phyloP scores from a whole-genome alignment of 2,888 invertebrate genomes.

The Eupeodes luniger region DNA sequence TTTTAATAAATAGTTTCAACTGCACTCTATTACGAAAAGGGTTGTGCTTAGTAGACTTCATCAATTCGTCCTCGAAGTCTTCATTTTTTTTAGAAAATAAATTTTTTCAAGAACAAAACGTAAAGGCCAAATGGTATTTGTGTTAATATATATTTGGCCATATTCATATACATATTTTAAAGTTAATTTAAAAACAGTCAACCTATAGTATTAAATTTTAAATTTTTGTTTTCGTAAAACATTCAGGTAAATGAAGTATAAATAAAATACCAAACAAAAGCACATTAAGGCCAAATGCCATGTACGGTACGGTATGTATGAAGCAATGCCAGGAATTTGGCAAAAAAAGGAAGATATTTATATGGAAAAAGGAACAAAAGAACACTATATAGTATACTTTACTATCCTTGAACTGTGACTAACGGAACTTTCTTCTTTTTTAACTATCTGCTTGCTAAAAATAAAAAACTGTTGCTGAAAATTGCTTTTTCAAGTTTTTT shows the following conservation, averaged over 20 bases:
- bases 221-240: background rate
- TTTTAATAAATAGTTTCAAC: too few species aligned
- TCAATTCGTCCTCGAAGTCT: too few species aligned
- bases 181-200: too few species aligned
- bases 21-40: too few species aligned
- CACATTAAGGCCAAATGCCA: constrained; percentile 5
- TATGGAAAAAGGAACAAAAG: background rate
- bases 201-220: too few species aligned
- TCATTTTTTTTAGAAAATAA: too few species aligned
- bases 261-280: background rate
- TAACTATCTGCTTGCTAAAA: background rate
- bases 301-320: background rate
- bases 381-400: background rate
- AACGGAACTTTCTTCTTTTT: constrained; percentile 23
- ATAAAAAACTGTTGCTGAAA: constrained; percentile 20
- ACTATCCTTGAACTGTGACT: constrained; percentile 21
- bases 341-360: background rate
- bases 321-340: background rate
- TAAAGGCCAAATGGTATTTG: too few species aligned
- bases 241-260: background rate
- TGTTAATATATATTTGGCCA: too few species aligned
- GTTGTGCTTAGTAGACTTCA: too few species aligned
- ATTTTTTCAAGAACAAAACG: too few species aligned
- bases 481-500: constrained; percentile 14
- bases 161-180: too few species aligned